Evolutionary conservation across 2,888 invertebrate species (phyloP).

Genomic region (Caenorhabditis zanzibari): DNA sequence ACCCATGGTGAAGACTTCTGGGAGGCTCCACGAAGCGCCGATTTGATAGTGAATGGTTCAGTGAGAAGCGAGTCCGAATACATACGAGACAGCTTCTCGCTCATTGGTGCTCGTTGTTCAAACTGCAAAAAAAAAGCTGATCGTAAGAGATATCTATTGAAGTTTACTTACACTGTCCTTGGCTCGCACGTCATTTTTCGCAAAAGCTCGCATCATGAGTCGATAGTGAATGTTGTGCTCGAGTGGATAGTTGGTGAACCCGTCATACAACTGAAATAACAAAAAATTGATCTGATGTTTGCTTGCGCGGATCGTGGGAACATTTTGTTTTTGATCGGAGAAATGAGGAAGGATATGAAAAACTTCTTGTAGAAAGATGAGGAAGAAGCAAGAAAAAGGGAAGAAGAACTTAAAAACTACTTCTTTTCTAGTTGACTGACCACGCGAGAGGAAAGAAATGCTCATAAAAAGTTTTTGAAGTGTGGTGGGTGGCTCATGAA

Average conservation of each 20-base stretch:
- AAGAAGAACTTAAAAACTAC: conserved; percentile 1
- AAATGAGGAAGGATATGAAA: not conserved
- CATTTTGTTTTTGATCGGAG: not conserved
- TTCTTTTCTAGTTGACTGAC: conserved; percentile 44
- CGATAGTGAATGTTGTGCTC: conserved; percentile 78
- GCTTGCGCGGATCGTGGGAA: conserved; percentile 16
- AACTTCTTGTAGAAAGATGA: not conserved
- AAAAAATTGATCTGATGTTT: conserved; percentile 43
- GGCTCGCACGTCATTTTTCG: conserved; percentile 68
- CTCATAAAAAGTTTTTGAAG: conserved; percentile 59
- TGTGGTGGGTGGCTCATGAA: conserved; percentile 35
- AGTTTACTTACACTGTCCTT: conserved; percentile 61
- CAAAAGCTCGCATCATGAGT: conserved; percentile 82
- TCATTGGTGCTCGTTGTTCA: conserved; percentile 82
- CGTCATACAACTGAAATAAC: conserved; percentile 79
- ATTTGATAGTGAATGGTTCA: conserved; percentile 78
- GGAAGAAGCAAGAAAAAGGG: conserved; percentile 10
- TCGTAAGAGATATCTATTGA: not conserved
- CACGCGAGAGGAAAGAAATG: conserved; percentile 27
- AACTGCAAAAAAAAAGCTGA: conserved; percentile 63
- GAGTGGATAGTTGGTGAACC: conserved; percentile 80
- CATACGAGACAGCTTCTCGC: conserved; percentile 76
- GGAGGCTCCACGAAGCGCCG: conserved; percentile 63
- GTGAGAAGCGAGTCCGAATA: conserved; percentile 79
- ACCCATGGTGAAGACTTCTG: conserved; percentile 71